Evolutionary conservation across 2,113 vertebrate species (phyloP).

Genomic region (Neofelis nebulosa): DNA sequence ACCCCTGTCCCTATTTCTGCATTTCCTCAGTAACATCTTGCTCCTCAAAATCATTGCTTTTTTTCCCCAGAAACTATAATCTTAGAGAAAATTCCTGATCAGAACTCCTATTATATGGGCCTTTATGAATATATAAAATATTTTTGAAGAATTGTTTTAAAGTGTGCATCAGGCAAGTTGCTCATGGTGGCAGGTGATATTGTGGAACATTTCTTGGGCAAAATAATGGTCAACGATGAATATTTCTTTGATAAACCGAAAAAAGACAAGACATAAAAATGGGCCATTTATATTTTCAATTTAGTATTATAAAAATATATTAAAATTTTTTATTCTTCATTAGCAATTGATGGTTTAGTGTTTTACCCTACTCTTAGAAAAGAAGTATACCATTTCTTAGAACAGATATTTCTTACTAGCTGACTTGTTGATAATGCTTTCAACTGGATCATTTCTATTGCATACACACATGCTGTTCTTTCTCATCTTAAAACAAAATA

Average conservation of each 20-base stretch:
- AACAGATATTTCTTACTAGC: not conserved
- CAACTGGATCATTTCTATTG: not conserved
- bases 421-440: not conserved
- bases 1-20: not conserved
- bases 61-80: not conserved
- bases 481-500: not conserved
- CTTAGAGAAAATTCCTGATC: not conserved
- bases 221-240: not conserved
- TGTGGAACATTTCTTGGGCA: not conserved
- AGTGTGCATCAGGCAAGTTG: not conserved
- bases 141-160: not conserved
- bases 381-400: not conserved
- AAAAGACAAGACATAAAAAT: not conserved
- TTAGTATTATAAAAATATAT: not conserved
- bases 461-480: not conserved
- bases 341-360: not conserved
- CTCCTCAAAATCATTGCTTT: not conserved
- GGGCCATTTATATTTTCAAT: not conserved
- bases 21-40: not conserved
- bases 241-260: not conserved
- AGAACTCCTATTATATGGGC: not conserved
- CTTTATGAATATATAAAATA: not conserved
- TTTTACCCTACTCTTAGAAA: not conserved
- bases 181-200: not conserved
- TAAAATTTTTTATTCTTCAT: not conserved